Base-by-base conservation (phyloP, 2,113 vertebrate species). In the Eolophus roseicapilla region DNA sequence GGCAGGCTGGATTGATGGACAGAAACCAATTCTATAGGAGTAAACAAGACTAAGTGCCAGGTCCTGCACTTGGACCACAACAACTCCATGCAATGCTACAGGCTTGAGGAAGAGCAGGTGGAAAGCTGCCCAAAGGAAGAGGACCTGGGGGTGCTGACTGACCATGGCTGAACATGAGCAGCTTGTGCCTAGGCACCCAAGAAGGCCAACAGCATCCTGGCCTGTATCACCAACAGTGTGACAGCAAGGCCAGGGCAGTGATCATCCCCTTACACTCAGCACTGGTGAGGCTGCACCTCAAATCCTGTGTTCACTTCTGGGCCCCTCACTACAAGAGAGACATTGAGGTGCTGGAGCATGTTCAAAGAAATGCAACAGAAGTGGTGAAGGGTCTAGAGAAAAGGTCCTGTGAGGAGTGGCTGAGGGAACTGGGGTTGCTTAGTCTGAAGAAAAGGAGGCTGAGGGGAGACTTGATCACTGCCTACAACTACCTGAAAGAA, bases 301-400 rank as follows among this genome's bases (percentile, higher is more conserved):
- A 70, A 33, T n/a, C 2, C 33, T 28, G 6, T 3, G 21, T 5
- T 23, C 10, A 49, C 0, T 41, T 49, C 15, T 57, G 31, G 13
- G 16, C 10, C 10, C 15, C 6, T 11, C 10, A 11, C 11, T 27
- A 4, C 47, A 59, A 13, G 35, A 76, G 35, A 8, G 9, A 33
- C 4, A 57, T 0, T 4, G 8, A 57, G 33, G 25, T 12, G 7
- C 17, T 47, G 43, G 14, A 85, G 37, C 0, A 0, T 1, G 9
- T 77, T 53, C 33, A 63, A 24, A 81, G 33, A 63, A 57, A 7
- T 7, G 27, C 17, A 68, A 24, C 0, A 1, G 3, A 47, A 23
- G 37, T 63, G 33, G 3, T 6, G 19, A 63, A 15, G 25, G 18
- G 10, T 46, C 41, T 52, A 4, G 43, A 85, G 29, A 1, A 5